Conservation (phyloP, 2,888 invertebrate genomes). For the Sicus ferrugineus region DNA sequence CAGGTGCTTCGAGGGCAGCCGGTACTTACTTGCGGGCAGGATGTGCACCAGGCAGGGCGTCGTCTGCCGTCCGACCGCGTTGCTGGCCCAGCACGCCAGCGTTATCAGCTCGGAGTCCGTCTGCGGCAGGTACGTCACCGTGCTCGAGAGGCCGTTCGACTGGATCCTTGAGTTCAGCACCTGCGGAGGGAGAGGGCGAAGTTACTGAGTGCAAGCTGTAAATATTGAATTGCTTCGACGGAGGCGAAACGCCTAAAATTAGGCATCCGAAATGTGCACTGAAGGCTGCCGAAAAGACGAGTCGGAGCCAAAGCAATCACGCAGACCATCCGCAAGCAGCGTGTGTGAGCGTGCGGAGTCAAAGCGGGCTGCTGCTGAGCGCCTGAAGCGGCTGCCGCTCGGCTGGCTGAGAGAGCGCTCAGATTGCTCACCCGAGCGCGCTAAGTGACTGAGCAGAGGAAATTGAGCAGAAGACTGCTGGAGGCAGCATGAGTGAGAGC, state of each 20-base stretch:
- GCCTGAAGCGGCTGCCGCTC: background rate
- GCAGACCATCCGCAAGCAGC: background rate
- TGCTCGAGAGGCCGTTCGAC: conserved; percentile 68
- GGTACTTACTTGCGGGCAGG: conserved; percentile 78
- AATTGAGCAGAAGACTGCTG: too few species aligned
- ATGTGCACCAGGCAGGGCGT: conserved; percentile 84
- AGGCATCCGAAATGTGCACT: too few species aligned
- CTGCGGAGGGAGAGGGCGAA: conserved; percentile 46
- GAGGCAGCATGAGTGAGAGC: too few species aligned
- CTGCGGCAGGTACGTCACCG: conserved; percentile 69
- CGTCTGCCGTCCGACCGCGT: conserved; percentile 81
- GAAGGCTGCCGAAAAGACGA: too few species aligned
- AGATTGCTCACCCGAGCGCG: too few species aligned
- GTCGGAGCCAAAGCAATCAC: too few species aligned
- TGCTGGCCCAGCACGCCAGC: conserved; percentile 87
- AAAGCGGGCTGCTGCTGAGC: too few species aligned
- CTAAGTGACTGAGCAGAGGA: too few species aligned
- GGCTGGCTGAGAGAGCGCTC: too few species aligned
- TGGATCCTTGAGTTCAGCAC: conserved; percentile 67
- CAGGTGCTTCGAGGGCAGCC: background rate
- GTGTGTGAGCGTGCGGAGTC: background rate
- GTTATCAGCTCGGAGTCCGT: conserved; percentile 77
- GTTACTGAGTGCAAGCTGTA: background rate
- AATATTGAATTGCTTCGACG: background rate
- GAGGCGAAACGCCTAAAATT: too few species aligned